Base-by-base conservation (phyloP, 2,888 invertebrate species). In the Aporophyla lueneburgensis region DNA sequence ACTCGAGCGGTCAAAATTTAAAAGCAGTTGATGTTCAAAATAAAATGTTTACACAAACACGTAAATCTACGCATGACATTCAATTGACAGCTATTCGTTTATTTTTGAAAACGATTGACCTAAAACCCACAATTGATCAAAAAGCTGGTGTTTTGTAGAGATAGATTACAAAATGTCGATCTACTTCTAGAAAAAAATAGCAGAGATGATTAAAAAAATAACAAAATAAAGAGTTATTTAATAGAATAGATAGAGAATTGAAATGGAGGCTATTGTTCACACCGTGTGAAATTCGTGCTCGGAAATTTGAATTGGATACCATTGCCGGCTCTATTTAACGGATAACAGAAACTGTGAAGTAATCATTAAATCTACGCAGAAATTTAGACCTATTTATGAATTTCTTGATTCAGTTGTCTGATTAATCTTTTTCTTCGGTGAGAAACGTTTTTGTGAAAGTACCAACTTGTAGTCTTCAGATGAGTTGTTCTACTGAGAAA, bases 251-350 rank as follows among this genome's bases (percentile, higher is more conserved):
- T 81, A 83, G 74, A 73, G 84, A 85, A 88, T 89, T 85, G 87
- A 90, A 90, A 91, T 90, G 88, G 88, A 86, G 82, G 86, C 88
- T 89, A 91, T 93, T 92, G 91, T 93, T 89, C 85, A 87, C 84
- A 90, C 85, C 91, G 92, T 92, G 92, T 91, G 93, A 93, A 93
- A 91, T 91, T 87, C 80, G 81, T 84, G 82, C 75, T 87, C 75
- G 79, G 84, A 83, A 85, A 78, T 87, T 87, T 84, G 86, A 88
- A 92, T 92, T 90, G 89, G 84, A 87, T 86, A 81, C 83, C 77
- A 86, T 82, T 76, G 81, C 78, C 62, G 80, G 76, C 68, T 87
- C 71, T 87, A 88, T 90, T 89, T 90, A 86, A 88, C 84, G 87
- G 87, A 82, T 89, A 83, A 86, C 83, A 81, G 79, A 84, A 77